Evolutionary conservation across 2,797 vertebrate genomes (phyloP).

Genomic region (Myotis myotis): DNA sequence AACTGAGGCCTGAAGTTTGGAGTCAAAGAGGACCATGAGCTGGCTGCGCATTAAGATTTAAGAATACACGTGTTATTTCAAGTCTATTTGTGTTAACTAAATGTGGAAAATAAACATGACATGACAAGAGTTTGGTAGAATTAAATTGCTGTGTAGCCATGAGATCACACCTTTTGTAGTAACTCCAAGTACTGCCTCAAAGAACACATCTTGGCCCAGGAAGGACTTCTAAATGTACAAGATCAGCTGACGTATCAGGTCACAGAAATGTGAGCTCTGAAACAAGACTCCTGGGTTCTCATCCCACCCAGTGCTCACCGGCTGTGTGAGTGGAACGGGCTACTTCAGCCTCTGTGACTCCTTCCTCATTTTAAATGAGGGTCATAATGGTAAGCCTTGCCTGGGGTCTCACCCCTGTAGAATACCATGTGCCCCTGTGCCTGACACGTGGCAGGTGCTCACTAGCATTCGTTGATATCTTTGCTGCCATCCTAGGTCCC

Average conservation of each 20-base stretch:
- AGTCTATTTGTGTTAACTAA: not conserved
- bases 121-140: no score
- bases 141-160: not conserved
- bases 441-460: not conserved
- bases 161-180: not conserved
- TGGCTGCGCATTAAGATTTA: not conserved
- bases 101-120: not conserved
- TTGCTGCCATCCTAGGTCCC: not conserved
- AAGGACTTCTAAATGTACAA: not conserved
- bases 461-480: not conserved
- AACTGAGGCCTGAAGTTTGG: fast-evolving
- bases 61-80: not conserved
- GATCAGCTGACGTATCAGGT: not conserved
- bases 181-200: not conserved
- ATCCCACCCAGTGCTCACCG: fast-evolving
- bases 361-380: not conserved
- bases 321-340: not conserved
- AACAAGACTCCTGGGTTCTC: not conserved
- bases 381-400: no score
- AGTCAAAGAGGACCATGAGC: fast-evolving
- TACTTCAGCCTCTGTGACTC: not conserved
- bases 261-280: not conserved
- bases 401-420: not conserved
- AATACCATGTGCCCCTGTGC: not conserved
- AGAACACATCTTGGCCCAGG: not conserved